Evolutionary conservation across 2,797 vertebrate genomes (phyloP), one percentile per base, ranked within the genome.

Genomic region (Rhyacichthys aspro): DNA sequence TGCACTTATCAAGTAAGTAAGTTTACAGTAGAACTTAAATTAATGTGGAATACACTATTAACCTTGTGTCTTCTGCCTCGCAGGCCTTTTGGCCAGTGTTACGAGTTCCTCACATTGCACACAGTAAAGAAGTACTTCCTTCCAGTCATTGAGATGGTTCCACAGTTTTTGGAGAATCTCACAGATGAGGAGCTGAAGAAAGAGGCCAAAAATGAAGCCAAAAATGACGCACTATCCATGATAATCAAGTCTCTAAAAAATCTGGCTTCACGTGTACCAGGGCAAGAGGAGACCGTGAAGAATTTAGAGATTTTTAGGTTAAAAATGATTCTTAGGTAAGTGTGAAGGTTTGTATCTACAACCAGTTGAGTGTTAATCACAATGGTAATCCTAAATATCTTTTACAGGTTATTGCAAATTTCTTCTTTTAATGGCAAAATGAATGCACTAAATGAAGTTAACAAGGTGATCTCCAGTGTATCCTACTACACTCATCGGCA

Each of bases 311-410:
- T 99, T 94, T 99, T 99, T 97, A 98, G 98, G 78, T 95, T 99
- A 94, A 99, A 99, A 98, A 99, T 99, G 98, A 99, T 99, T 92
- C 97, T 99, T 96, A 98, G 98, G 98, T 98, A 89, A 95, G 95
- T 67, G 45, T 59, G 10, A 36, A 37, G 15, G 18, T 33, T 10
- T 60, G n/a, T n/a, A n/a, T n/a, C n/a, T n/a, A n/a, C n/a, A n/a
- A n/a, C n/a, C n/a, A n/a, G n/a, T n/a, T n/a, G 55, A 3, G 60
- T 34, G 0, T 19, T 34, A 18, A 39, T 7, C 19, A 5, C 50
- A 39, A 48, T 12, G 8, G 2, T 39, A 1, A 52, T 15, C 19
- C 19, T 23, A 23, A 23, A 23, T 23, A 23, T 66, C 75, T 56
- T 59, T 43, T 67, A 45, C 63, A 99, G 98, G 92, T 97, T 99